Percentiles rank a stretch among this genome's conserved stretches.
Conservation (phyloP, 2,888 invertebrate genomes). For the Mycalesis mineus region DNA sequence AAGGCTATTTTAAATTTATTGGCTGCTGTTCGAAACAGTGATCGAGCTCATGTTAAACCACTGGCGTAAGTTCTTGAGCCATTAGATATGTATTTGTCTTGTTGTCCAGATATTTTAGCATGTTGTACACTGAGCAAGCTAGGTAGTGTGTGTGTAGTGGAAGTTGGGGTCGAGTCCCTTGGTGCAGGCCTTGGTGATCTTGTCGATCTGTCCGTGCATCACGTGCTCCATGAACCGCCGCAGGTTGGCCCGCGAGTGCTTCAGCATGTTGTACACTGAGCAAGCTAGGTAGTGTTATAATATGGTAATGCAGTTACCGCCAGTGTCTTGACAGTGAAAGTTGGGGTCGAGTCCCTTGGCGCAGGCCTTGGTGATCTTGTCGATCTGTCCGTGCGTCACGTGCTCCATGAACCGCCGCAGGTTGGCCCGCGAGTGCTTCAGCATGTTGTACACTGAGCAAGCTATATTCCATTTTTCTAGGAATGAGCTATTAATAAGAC, state of each 20-base stretch:
- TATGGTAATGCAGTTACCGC: conserved; percentile 84
- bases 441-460: conserved; percentile 99
- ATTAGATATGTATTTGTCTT: no score
- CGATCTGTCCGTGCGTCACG: conserved; percentile 94
- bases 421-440: conserved; percentile 96
- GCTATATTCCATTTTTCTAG: no score
- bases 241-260: conserved; percentile 96
- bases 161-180: conserved; percentile 99
- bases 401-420: conserved; percentile 95
- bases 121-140: conserved; percentile 99
- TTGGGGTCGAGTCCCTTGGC: conserved; percentile 98
- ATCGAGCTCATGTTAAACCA: no score
- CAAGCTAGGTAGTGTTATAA: no score
- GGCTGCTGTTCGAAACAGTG: no score
- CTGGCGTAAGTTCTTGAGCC: no score
- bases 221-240: conserved; percentile 96
- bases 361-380: conserved; percentile 97
- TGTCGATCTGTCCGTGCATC: conserved; percentile 94
- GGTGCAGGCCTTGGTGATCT: conserved; percentile 96
- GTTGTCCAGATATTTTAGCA: no score
- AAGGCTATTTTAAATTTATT: no score
- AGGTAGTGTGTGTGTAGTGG: conserved; percentile 96
- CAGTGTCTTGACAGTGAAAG: conserved; percentile 97
- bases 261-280: conserved; percentile 98
- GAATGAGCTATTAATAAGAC: no score